phyloP scores from a whole-genome alignment of 2,113 vertebrate genomes.

The Lota lota region DNA sequence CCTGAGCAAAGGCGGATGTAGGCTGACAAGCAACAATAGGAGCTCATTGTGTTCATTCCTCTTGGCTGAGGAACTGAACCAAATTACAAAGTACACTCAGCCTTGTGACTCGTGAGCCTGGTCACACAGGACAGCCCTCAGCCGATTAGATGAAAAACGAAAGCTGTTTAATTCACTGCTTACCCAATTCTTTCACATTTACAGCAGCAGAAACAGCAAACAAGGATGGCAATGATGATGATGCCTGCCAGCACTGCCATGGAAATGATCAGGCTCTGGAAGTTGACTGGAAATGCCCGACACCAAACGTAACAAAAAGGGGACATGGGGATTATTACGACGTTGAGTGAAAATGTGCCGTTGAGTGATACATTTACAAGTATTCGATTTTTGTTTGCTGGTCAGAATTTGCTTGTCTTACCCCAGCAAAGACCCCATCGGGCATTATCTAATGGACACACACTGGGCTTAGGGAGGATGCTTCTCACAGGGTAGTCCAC shows the following conservation, averaged over 20 bases:
- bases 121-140: background rate
- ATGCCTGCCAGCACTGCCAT: slow-evolving; percentile 81
- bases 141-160: too few relatives aligned
- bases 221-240: slow-evolving; percentile 71
- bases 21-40: too few relatives aligned
- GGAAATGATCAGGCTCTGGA: slow-evolving; percentile 88
- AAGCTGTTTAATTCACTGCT: background rate
- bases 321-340: background rate
- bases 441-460: slow-evolving; percentile 80
- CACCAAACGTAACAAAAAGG: background rate
- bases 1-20: too few relatives aligned
- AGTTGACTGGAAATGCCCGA: slow-evolving; percentile 80
- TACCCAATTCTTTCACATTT: slow-evolving; percentile 73
- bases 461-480: slow-evolving; percentile 75
- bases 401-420: slow-evolving; percentile 60
- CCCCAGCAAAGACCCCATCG: slow-evolving; percentile 95
- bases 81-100: too few relatives aligned
- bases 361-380: background rate
- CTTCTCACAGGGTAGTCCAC: slow-evolving; percentile 81
- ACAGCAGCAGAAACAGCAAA: slow-evolving; percentile 86
- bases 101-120: background rate
- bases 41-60: too few relatives aligned
- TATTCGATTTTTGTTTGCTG: background rate
- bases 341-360: background rate
- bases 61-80: too few relatives aligned